Percentiles rank a stretch among this genome's conserved stretches.
These are phyloP conservation scores for Phalanger gymnotis DNA, from an alignment of 2,797 vertebrate genomes.

Conservation along the genomic window DNA sequence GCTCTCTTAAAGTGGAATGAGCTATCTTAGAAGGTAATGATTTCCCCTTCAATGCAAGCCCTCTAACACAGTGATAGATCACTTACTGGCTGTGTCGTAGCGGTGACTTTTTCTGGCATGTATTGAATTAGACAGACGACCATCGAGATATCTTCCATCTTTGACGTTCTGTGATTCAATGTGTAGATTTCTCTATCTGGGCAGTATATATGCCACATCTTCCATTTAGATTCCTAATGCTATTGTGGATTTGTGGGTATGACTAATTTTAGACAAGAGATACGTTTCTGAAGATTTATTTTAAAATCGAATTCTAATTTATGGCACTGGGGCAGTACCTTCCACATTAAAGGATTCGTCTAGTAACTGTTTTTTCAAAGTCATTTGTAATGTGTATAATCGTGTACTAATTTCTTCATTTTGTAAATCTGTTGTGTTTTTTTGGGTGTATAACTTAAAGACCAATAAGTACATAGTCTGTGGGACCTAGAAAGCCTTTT, in stretches of 20 bases:
- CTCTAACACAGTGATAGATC: not conserved
- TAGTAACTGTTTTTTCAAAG: slow-evolving; percentile 4
- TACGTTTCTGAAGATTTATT: not conserved
- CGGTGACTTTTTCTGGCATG: not conserved
- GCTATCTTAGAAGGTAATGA: not conserved
- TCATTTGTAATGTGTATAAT: not conserved
- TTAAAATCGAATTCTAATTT: slow-evolving; percentile 2
- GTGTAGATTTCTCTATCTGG: not conserved
- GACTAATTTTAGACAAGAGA: not conserved
- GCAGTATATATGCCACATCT: not conserved
- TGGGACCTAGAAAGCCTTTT: slow-evolving; percentile 7
- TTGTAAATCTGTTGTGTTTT: not conserved
- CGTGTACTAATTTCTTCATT: not conserved
- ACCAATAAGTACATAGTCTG: not conserved
- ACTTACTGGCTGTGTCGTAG: not conserved
- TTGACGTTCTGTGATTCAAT: not conserved
- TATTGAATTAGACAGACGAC: slow-evolving; percentile 38
- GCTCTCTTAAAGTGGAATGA: not conserved
- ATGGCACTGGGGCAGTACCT: not conserved
- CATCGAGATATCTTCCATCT: slow-evolving; percentile 33
- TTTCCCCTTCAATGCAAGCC: not conserved
- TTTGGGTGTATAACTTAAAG: not conserved
- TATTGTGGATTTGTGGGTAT: not conserved
- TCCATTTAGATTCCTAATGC: not conserved
- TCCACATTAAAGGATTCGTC: not conserved